Conservation (phyloP, 2,888 invertebrate genomes). For the Polydrusus cervinus region DNA sequence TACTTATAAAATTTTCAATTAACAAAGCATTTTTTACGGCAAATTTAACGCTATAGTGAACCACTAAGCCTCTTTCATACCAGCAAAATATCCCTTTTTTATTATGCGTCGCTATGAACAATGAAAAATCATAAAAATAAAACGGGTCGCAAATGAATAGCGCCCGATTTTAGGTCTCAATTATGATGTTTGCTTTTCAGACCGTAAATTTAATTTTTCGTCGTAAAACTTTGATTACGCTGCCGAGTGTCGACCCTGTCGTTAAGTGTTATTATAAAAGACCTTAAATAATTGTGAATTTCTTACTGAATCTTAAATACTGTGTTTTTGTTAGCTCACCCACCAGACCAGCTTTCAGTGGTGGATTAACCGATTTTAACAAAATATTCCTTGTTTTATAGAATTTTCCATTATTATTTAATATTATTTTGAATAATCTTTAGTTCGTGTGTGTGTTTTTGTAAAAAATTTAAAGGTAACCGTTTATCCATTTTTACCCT, state of each 20-base stretch:
- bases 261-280: constrained; percentile 56
- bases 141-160: constrained; percentile 40
- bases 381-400: too few species aligned
- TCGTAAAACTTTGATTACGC: constrained; percentile 58
- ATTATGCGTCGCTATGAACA: constrained; percentile 14
- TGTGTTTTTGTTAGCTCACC: constrained; percentile 37
- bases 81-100: constrained; percentile 17
- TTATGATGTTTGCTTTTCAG: constrained; percentile 52
- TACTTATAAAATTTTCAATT: constrained; percentile 3
- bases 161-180: constrained; percentile 49
- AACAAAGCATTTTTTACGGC: neutral
- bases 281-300: constrained; percentile 55
- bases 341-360: neutral
- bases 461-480: too few species aligned
- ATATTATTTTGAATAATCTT: too few species aligned
- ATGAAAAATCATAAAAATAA: constrained; percentile 48
- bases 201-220: constrained; percentile 57
- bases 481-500: too few species aligned
- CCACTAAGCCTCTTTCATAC: constrained; percentile 5
- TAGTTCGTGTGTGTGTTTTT: too few species aligned
- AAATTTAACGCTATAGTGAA: constrained; percentile 14
- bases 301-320: constrained; percentile 31
- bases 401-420: too few species aligned
- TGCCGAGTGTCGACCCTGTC: constrained; percentile 47
- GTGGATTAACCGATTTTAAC: too few species aligned